phyloP scores from a whole-genome alignment of 2,797 vertebrate species.

The Tamandua tetradactyla region DNA sequence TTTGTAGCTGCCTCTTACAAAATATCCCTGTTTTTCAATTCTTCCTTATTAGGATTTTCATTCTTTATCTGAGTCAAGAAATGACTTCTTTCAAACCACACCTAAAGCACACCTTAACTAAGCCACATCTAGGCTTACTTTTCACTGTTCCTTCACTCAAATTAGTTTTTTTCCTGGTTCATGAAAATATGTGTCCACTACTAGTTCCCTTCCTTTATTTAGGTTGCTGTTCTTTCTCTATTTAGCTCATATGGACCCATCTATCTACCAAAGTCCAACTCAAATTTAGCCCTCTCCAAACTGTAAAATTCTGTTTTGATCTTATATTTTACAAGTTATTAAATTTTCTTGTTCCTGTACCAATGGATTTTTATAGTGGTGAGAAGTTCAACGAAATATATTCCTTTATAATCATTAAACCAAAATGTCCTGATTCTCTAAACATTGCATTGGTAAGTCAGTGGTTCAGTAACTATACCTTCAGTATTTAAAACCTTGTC shows the following conservation, averaged over 20 bases:
- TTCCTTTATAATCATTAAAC: not conserved
- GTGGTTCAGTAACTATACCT: not conserved
- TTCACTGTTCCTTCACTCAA: not conserved
- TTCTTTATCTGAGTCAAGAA: not conserved
- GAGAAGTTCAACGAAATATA: not conserved
- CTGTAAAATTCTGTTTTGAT: not conserved
- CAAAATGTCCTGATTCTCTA: not conserved
- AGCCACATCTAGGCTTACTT: not conserved
- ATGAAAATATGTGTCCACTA: not conserved
- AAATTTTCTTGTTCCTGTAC: not conserved
- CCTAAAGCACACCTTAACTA: not conserved
- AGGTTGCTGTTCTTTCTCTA: not conserved
- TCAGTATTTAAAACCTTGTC: slow-evolving; percentile 5
- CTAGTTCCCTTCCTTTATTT: not conserved
- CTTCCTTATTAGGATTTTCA: not conserved
- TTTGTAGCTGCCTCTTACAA: not conserved
- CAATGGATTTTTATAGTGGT: not conserved
- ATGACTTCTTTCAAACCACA: not conserved
- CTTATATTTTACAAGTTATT: not conserved
- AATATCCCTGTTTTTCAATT: not conserved
- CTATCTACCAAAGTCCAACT: not conserved
- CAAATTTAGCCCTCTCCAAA: not conserved
- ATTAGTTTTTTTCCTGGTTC: not conserved
- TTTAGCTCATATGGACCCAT: not conserved
- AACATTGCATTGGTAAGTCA: not conserved